Percentiles rank a stretch among this genome's conserved stretches.
These are phyloP conservation scores for Sussaba pulchella DNA, from an alignment of 2,888 invertebrate species.

Conservation along the genomic window DNA sequence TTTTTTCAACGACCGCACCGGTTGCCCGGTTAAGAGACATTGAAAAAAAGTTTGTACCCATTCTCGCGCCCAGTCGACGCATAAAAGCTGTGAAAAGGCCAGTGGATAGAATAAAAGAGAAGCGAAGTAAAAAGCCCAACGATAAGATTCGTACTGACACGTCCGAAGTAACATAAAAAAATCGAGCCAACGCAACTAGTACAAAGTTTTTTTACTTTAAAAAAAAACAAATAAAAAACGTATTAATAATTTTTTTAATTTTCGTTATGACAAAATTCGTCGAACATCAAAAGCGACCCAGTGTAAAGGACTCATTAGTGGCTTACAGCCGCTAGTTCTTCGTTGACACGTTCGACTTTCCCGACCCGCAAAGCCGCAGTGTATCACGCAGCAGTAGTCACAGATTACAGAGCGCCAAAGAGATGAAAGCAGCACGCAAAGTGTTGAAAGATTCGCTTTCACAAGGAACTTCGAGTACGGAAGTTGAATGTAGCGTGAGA, in stretches of 20 bases:
- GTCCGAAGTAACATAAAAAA: conserved; percentile 8
- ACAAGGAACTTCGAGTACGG: conserved; percentile 9
- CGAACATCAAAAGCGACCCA: no score
- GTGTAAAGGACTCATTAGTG: conserved; percentile 32
- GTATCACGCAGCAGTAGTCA: conserved; percentile 18
- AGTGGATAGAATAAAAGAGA: conserved; percentile 22
- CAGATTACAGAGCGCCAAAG: conserved; percentile 30
- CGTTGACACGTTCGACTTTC: conserved; percentile 13
- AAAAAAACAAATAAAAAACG: background rate
- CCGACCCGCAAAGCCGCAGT: background rate
- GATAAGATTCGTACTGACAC: conserved; percentile 22
- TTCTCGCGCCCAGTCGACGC: conserved; percentile 36
- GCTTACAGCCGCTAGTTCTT: background rate
- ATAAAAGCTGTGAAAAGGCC: conserved; percentile 13
- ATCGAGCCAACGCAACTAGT: background rate
- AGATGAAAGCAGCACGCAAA: conserved; percentile 36
- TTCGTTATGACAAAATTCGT: background rate
- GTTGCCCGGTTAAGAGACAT: conserved; percentile 37
- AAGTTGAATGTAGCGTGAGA: conserved; percentile 38
- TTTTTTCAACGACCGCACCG: conserved; percentile 57
- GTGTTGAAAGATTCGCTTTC: conserved; percentile 38
- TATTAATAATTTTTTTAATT: background rate
- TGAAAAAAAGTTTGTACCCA: conserved; percentile 38
- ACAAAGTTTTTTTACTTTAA: background rate
- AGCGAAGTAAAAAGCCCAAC: background rate